These are phyloP conservation scores for Vollenhovia emeryi DNA, from an alignment of 1,140 invertebrate species.

Conservation along the genomic window DNA sequence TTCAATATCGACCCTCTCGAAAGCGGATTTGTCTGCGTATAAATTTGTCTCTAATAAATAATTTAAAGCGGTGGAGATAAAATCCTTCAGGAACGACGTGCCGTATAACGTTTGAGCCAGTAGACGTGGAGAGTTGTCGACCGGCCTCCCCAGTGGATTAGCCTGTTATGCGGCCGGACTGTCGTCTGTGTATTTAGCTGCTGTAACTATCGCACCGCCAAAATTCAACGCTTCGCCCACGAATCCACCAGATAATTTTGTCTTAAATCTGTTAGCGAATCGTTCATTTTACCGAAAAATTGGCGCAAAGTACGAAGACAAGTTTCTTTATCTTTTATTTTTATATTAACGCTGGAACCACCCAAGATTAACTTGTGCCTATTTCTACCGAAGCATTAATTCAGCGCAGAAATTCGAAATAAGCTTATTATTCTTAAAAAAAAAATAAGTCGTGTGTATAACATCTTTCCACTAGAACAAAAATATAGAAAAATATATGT, in stretches of 20 bases:
- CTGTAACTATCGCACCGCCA: background rate
- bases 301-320: background rate
- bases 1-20: background rate
- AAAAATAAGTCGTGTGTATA: too few species aligned
- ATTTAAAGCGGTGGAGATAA: background rate
- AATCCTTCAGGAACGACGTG: background rate
- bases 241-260: background rate
- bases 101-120: background rate
- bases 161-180: background rate
- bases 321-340: background rate
- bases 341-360: too few species aligned
- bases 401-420: too few species aligned
- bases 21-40: background rate
- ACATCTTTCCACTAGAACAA: too few species aligned
- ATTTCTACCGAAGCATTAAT: too few species aligned
- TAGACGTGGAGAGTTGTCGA: background rate
- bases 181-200: slow-evolving; percentile 24
- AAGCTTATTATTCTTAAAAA: too few species aligned
- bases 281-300: background rate
- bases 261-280: background rate
- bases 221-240: background rate
- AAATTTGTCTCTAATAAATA: slow-evolving; percentile 24
- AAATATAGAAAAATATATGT: too few species aligned
- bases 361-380: too few species aligned
- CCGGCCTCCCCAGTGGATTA: slow-evolving; percentile 21